Base-by-base conservation (phyloP, 2,888 invertebrate genomes). In the Cetonia aurata region DNA sequence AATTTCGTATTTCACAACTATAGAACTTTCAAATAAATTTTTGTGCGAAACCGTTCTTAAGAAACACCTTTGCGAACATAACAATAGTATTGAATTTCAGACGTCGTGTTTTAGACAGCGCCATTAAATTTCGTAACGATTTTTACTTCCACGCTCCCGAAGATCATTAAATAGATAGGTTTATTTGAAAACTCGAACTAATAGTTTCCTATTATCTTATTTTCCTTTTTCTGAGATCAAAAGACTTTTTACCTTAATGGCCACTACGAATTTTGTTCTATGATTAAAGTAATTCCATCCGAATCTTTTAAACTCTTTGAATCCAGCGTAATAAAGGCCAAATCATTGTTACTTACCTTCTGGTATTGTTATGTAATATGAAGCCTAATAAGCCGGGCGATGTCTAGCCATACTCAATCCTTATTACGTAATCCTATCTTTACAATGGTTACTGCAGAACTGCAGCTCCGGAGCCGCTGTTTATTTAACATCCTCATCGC, bases 371-470 rank as follows among this genome's bases (percentile, higher is more conserved):
- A 69, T 48, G 67, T 72, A 72, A 72, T 70, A 66, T 53, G 70
- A 70, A 70, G 62, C 70, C 62, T 70, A 72, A 72, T 72, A 72
- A 72, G 69, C 67, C 55, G 17, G 60, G 62, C 67, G 33, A 13
- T 48, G 72, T 72, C 72, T 72, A 60, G 72, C 70, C 72, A 53
- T 70, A 69, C 56, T 72, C 72, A 70, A 69, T 72, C 70, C 70
- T 70, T 67, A 72, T 72, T 72, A 72, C 62, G 72, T 72, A 72
- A 72, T 72, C 69, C 66, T 69, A 72, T 72, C 72, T 67, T 62
- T 67, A 72, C 72, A 72, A 72, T 70, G 72, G 72, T 62, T 69
- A 69, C 57, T 62, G 56, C 57, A 67, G 68, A 67, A 53, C 56
- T 62, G 53, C 62, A 68, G 67, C 68, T 48, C 62, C 15, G 48